Evolutionary conservation across 1,140 invertebrate genomes (phyloP), one percentile per base, ranked within the genome.

Genomic region (Neocloeon triangulifer): DNA sequence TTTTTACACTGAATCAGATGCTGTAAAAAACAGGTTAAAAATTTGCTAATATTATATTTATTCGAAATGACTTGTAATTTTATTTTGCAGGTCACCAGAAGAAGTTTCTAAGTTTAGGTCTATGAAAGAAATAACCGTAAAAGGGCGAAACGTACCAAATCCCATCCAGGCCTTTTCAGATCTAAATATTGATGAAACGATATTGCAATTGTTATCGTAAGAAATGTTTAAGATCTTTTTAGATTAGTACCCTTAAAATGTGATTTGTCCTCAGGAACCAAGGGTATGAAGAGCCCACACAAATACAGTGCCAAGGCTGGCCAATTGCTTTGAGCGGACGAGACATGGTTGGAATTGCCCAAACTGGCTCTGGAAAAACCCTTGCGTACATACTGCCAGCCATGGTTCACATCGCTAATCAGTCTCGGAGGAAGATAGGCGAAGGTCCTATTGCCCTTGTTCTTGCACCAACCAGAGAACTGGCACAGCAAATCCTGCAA

Each of bases 281-380:
- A 58, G 75, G 73, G 28, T 91, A 86, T 52, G 68, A 67, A 43
- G 66, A 70, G 43, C 86, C 86, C 7, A 92, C 86, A 21, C 66
- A 81, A 8, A 94, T 89, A 44, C 81, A 89, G 55, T 68, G 77
- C 9, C 78, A 84, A 53, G 78, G 79, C 16, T 92, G 86, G 85
- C 86, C 88, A 2, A 85, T 92, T 42, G 86, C 86, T 30, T 53
- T 95, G 18, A 80, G 75, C 53, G 89, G 89, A 17, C 59, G 73
- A 44, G 85, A 96, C 55, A 72, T 94, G 66, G 81, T 91, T 3
- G 89, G 86, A 19, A 94, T 96, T 41, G 91, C 92, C 25, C 86
- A 86, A 35, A 92, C 86, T n/a, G 85, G 84, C 18, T 32, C 57
- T 52, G 73, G 74, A 2, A 81, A 81, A 59, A 94, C 88, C 0